Base-by-base conservation (phyloP, 2,113 vertebrate species). In the Phyllopteryx taeniolatus region DNA sequence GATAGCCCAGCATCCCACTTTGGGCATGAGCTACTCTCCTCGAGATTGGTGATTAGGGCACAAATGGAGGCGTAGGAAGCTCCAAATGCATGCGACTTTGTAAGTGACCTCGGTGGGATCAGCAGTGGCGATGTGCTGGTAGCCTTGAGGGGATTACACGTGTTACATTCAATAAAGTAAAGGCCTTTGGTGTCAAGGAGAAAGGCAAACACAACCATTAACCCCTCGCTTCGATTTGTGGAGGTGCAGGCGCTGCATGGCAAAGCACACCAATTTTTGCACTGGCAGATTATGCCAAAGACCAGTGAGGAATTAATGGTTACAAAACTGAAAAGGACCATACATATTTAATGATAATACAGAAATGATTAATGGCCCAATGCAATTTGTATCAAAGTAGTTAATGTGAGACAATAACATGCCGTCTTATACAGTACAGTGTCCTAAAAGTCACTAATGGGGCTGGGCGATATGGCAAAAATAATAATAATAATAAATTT, bases 151-250 rank as follows among this genome's bases (percentile, higher is more conserved):
- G 91, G 90, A 92, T 91, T 93, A 93, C 92, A 93, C 78, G 77
- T 90, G 91, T 93, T 88, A 89, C 87, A 89, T 92, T 93, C 92
- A 93, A 93, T 93, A 93, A 93, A 90, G 89, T 82, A 85, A 88
- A 81, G 83, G 85, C 90, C 84, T 86, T 92, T 88, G 84, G 87
- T 92, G 92, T 91, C 92, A 91, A 88, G 82, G 86, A 90, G 90
- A 91, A 88, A 90, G 87, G 87, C 90, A 92, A 92, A 92, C 89
- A 91, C 86, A 89, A 84, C 88, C 89, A 91, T 91, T 91, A 92
- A 92, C 91, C 89, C 80, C 80, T 74, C 75, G 57, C 83, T 90
- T 91, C 86, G 79, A 89, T 87, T 84, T 79, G 75, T 78, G 79
- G 72, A 71, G 74, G 81, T 73, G 79, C 69, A 82, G 76, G 66